Percentiles rank a stretch among this genome's conserved stretches.
phyloP scores from a whole-genome alignment of 2,888 invertebrate species.

The Entomobrya multifasciata region DNA sequence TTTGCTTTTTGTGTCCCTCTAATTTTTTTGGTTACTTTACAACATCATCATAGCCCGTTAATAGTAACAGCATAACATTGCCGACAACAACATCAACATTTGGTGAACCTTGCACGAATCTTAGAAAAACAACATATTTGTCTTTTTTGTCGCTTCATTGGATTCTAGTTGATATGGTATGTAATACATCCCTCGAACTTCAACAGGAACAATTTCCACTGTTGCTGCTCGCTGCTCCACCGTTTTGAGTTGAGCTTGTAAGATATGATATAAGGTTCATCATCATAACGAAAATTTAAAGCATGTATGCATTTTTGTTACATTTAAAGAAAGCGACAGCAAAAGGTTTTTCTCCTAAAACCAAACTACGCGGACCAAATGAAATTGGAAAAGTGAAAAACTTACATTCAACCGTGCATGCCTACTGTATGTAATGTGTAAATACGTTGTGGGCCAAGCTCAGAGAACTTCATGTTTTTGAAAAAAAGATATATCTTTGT shows the following conservation, averaged over 20 bases:
- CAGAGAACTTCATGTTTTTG: too few relatives aligned
- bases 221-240: too few relatives aligned
- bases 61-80: not conserved
- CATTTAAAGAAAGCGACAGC: not conserved
- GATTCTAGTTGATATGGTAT: conserved; percentile 52
- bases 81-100: conserved; percentile 42
- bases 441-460: too few relatives aligned
- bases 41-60: conserved; percentile 22
- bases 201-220: not conserved
- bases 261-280: too few relatives aligned
- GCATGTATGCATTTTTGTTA: too few relatives aligned
- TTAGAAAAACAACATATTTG: conserved; percentile 57
- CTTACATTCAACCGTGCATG: conserved; percentile 18
- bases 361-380: conserved; percentile 57
- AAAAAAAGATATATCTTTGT: conserved; percentile 18
- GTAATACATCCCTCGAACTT: conserved; percentile 41
- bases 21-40: conserved; percentile 10
- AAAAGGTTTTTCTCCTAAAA: too few relatives aligned
- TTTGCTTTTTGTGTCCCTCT: not conserved
- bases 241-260: too few relatives aligned
- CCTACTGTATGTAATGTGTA: too few relatives aligned
- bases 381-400: conserved; percentile 62
- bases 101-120: conserved; percentile 58
- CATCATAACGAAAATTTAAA: too few relatives aligned
- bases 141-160: conserved; percentile 66